These are phyloP conservation scores for Adelphocoris suturalis DNA, from an alignment of 2,888 invertebrate species.

Conservation along the genomic window DNA sequence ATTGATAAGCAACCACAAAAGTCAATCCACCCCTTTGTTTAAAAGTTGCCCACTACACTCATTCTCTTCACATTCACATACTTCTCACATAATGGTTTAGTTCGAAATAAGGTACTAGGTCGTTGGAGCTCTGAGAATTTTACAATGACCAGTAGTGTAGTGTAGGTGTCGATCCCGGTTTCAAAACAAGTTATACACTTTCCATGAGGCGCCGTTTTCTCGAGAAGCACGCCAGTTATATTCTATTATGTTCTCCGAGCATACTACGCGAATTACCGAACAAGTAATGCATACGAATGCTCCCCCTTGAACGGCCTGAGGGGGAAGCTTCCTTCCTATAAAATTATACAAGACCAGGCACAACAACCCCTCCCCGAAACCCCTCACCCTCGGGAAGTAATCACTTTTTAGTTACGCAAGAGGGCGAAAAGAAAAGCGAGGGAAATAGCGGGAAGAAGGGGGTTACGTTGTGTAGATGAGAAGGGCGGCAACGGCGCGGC, in stretches of 20 bases:
- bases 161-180: background rate
- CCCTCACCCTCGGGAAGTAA: slow-evolving; percentile 22
- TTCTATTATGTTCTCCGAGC: slow-evolving; percentile 8
- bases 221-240: slow-evolving; percentile 10
- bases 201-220: background rate
- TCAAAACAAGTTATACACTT: background rate
- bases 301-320: background rate
- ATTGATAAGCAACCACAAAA: too few species aligned
- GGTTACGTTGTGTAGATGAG: background rate
- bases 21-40: too few species aligned
- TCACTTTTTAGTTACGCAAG: slow-evolving; percentile 58
- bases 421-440: slow-evolving; percentile 54
- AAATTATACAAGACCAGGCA: slow-evolving; percentile 50
- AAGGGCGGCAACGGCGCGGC: background rate
- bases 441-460: background rate
- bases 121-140: too few species aligned
- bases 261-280: slow-evolving; percentile 12
- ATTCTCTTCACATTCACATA: too few species aligned
- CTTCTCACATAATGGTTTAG: too few species aligned
- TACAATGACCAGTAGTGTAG: too few species aligned
- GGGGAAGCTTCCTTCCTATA: slow-evolving; percentile 29
- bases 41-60: too few species aligned
- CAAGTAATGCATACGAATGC: slow-evolving; percentile 39
- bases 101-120: too few species aligned
- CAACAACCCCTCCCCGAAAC: slow-evolving; percentile 13